A percentile compares a stretch with the other conserved stretches of the same genome.
phyloP scores from a whole-genome alignment of 2,888 invertebrate genomes.

The Archips xylosteana region DNA sequence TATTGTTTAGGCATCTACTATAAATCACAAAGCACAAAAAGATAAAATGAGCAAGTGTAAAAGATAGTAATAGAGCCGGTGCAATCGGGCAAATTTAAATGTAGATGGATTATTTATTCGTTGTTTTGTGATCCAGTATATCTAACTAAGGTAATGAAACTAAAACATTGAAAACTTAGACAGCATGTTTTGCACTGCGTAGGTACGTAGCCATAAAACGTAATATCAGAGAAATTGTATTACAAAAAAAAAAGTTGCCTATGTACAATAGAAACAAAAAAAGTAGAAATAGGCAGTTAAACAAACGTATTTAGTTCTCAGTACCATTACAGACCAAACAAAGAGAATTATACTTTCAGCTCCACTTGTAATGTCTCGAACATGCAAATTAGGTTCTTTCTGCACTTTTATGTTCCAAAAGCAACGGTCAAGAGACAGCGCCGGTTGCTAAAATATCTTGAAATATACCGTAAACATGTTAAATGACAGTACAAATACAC shows the following conservation, averaged over 20 bases:
- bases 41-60: neutral
- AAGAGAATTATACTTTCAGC: constrained; percentile 35
- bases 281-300: constrained; percentile 28
- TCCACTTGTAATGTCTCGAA: constrained; percentile 36
- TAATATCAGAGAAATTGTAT: constrained; percentile 10
- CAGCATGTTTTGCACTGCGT: too few relatives aligned
- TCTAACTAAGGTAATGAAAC: too few relatives aligned
- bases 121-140: too few relatives aligned
- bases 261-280: constrained; percentile 21
- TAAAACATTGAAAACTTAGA: too few relatives aligned
- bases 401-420: constrained; percentile 33
- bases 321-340: constrained; percentile 25
- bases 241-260: constrained; percentile 21
- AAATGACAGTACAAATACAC: constrained; percentile 23
- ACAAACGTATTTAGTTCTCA: constrained; percentile 18
- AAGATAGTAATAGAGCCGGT: neutral
- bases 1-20: neutral
- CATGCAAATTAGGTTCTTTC: constrained; percentile 40
- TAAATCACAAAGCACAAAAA: neutral
- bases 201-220: neutral
- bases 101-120: too few relatives aligned
- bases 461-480: constrained; percentile 37
- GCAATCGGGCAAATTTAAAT: neutral
- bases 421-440: constrained; percentile 30
- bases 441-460: constrained; percentile 12